phyloP scores from a whole-genome alignment of 2,888 invertebrate species.

The Masnerella sp. region DNA sequence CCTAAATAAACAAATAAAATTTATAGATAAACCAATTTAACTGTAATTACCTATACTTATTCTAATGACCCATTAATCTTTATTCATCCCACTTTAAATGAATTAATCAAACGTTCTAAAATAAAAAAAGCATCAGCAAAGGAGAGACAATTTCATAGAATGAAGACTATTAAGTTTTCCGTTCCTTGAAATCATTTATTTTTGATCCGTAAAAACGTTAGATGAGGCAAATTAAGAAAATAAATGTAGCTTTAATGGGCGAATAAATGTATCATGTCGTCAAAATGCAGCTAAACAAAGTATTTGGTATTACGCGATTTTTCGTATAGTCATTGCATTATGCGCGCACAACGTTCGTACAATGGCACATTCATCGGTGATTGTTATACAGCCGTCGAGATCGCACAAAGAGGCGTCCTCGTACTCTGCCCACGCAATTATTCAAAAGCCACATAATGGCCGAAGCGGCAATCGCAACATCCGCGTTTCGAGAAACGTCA shows the following conservation, averaged over 20 bases:
- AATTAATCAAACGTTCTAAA: too few species aligned
- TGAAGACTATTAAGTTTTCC: too few species aligned
- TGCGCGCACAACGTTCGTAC: conserved; percentile 33
- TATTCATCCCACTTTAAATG: too few species aligned
- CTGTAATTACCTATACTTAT: too few species aligned
- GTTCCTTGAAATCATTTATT: conserved; percentile 9
- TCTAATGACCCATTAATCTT: too few species aligned
- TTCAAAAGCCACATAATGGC: conserved; percentile 57
- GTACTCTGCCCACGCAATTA: conserved; percentile 59
- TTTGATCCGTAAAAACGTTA: conserved; percentile 3
- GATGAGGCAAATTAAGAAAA: conserved; percentile 6
- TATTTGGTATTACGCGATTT: conserved; percentile 36
- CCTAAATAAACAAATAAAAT: too few species aligned
- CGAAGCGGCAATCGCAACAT: conserved; percentile 50
- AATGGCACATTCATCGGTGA: conserved; percentile 57
- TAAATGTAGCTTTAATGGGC: conserved; percentile 3
- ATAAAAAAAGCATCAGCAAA: too few species aligned
- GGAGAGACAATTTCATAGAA: too few species aligned
- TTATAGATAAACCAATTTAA: too few species aligned
- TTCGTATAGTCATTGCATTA: conserved; percentile 38
- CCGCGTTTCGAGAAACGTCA: conserved; percentile 52
- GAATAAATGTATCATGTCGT: conserved; percentile 21
- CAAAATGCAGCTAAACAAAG: conserved; percentile 2
- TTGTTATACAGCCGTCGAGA: conserved; percentile 53
- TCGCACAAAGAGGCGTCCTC: conserved; percentile 59